phyloP scores from a whole-genome alignment of 1,140 invertebrate genomes.

The Apocrypta bakeri region DNA sequence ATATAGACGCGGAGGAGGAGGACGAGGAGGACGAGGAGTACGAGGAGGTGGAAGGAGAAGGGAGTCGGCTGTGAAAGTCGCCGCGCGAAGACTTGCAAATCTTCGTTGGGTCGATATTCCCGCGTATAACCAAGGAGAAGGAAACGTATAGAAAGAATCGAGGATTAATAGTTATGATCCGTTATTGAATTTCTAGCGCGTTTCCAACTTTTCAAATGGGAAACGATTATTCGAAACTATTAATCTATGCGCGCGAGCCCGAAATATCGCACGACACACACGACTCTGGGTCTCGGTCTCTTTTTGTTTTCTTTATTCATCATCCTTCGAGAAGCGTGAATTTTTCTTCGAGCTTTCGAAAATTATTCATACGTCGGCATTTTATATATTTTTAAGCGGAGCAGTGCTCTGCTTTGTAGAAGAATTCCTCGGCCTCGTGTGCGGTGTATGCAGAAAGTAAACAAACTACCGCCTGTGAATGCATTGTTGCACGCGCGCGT shows the following conservation, averaged over 20 bases:
- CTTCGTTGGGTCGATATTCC: slow-evolving; percentile 29
- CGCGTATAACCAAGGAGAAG: not conserved
- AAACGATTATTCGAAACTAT: not conserved
- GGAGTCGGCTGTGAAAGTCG: not conserved
- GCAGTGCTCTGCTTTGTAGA: not conserved
- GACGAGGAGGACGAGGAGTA: not conserved
- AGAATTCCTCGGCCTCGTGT: not conserved
- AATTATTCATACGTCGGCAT: not conserved
- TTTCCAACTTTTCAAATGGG: not conserved
- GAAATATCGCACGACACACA: not conserved
- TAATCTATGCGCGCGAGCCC: not conserved
- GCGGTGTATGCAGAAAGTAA: not conserved
- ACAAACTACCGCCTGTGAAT: not conserved
- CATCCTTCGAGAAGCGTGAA: not conserved
- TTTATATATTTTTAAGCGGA: not conserved
- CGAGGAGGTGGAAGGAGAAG: no score
- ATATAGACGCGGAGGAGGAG: not conserved
- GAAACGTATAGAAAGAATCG: not conserved
- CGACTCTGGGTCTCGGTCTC: no score
- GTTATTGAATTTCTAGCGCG: slow-evolving; percentile 1
- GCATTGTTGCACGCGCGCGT: not conserved
- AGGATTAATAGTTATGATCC: not conserved
- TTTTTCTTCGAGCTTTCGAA: not conserved
- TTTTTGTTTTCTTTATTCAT: no score
- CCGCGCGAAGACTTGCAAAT: no score